Conservation (phyloP, 2,888 invertebrate species). For the Dorcus hopei region DNA sequence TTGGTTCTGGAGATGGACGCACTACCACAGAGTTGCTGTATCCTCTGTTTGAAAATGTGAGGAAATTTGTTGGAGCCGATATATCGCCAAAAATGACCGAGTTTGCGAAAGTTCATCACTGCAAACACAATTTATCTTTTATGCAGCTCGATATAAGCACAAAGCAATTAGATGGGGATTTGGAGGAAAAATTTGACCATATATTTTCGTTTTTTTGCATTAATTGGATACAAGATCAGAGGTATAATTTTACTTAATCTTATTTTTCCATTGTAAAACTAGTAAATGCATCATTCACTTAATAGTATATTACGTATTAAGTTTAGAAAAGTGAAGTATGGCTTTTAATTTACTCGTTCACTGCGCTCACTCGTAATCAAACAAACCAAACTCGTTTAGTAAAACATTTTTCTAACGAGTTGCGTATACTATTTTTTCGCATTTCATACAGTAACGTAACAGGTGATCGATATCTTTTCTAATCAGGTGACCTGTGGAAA, state of each 20-base stretch:
- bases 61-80: conserved; percentile 62
- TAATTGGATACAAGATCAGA: conserved; percentile 74
- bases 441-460: too few relatives aligned
- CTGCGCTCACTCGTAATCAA: too few relatives aligned
- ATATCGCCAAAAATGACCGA: conserved; percentile 69
- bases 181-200: conserved; percentile 60
- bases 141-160: conserved; percentile 59
- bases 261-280: too few relatives aligned
- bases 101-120: conserved; percentile 47
- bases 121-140: conserved; percentile 48
- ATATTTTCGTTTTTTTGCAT: conserved; percentile 75
- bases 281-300: too few relatives aligned
- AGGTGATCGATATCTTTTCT: too few relatives aligned
- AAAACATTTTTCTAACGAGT: too few relatives aligned
- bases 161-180: conserved; percentile 50
- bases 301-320: too few relatives aligned
- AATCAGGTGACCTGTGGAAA: too few relatives aligned
- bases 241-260: conserved; percentile 49
- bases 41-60: conserved; percentile 55
- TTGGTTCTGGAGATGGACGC: conserved; percentile 74
- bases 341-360: too few relatives aligned
- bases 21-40: conserved; percentile 64
- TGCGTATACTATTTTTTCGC: too few relatives aligned
- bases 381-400: too few relatives aligned
- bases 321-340: too few relatives aligned